Conservation (phyloP, 2,113 vertebrate genomes). For the Perca flavescens region DNA sequence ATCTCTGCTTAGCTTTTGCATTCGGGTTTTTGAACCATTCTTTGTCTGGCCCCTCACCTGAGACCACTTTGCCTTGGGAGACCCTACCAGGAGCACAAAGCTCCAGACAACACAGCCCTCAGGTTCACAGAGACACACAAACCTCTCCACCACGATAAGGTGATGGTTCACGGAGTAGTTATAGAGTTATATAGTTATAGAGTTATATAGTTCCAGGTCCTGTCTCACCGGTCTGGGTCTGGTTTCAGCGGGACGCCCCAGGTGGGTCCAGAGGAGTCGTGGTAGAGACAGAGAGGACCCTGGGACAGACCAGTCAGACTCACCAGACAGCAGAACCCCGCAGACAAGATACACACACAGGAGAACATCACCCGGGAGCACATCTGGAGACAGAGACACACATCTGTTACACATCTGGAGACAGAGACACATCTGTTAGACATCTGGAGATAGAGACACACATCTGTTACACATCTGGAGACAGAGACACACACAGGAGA, state of each 20-base stretch:
- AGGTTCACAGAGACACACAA: accelerated
- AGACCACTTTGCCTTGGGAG: no score
- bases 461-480: not conserved
- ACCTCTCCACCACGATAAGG: accelerated
- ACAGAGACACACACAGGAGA: no score
- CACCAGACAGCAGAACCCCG: slow-evolving; percentile 69
- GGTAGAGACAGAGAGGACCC: slow-evolving; percentile 82
- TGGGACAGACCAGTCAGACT: slow-evolving; percentile 65
- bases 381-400: slow-evolving; percentile 71
- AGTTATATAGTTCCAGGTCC: no score
- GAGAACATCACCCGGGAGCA: slow-evolving; percentile 70
- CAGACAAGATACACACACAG: slow-evolving; percentile 58
- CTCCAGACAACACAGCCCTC: no score
- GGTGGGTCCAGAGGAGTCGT: slow-evolving; percentile 51
- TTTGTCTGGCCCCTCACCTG: no score
- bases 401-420: not conserved
- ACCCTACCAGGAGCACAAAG: no score
- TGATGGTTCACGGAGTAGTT: accelerated
- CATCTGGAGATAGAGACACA: not conserved
- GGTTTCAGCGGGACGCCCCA: slow-evolving; percentile 79
- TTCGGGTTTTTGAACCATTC: no score
- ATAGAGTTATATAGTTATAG: no score
- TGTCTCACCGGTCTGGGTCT: slow-evolving; percentile 53
- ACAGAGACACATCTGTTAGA: no score
- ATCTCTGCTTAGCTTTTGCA: no score